A percentile compares a stretch with the other conserved stretches of the same genome.
Evolutionary conservation across 2,888 invertebrate species (phyloP).

Genomic region (Cheilosia urbana): DNA sequence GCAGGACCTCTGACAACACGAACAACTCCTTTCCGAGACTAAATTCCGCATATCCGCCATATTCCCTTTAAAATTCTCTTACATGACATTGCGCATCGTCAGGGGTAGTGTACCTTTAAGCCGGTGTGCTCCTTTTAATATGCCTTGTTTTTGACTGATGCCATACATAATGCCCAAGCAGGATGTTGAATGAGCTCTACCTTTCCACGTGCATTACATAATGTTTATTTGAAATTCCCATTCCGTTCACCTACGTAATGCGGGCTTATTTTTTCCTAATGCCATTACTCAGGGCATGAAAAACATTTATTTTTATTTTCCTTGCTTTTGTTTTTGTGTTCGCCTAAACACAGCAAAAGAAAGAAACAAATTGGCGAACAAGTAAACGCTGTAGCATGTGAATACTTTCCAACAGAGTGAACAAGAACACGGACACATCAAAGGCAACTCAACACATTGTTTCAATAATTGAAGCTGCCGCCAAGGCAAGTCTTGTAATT

Average conservation of each 20-base stretch:
- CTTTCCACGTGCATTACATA: too few relatives aligned
- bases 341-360: neutral
- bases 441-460: slow-evolving; percentile 67
- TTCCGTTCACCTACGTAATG: neutral
- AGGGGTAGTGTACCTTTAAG: too few relatives aligned
- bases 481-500: slow-evolving; percentile 64
- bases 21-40: too few relatives aligned
- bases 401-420: slow-evolving; percentile 51
- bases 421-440: slow-evolving; percentile 58
- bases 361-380: slow-evolving; percentile 3
- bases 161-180: too few relatives aligned
- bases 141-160: too few relatives aligned
- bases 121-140: too few relatives aligned
- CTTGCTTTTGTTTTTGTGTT: neutral
- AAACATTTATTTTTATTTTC: slow-evolving; percentile 1
- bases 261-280: neutral
- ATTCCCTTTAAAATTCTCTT: too few relatives aligned
- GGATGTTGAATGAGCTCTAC: too few relatives aligned
- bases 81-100: too few relatives aligned
- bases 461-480: slow-evolving; percentile 66
- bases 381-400: slow-evolving; percentile 39
- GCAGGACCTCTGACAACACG: too few relatives aligned
- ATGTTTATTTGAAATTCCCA: neutral
- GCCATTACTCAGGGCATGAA: neutral
- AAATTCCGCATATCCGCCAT: too few relatives aligned